phyloP scores from a whole-genome alignment of 2,888 invertebrate species.

The Ptychoptera albimana region DNA sequence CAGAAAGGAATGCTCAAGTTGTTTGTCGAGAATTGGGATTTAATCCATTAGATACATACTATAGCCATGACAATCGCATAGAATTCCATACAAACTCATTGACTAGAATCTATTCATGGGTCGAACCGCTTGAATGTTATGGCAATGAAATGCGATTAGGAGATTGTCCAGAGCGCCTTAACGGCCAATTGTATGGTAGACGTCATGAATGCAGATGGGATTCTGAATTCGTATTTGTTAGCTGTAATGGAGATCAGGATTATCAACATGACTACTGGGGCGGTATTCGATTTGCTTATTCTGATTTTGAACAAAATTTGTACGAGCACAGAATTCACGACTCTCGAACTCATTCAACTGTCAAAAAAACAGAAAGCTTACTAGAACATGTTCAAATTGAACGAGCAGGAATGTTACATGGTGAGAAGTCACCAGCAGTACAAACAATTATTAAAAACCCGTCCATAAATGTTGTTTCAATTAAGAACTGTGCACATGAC shows the following conservation, averaged over 20 bases:
- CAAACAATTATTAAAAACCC: constrained; percentile 84
- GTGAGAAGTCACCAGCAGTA: constrained; percentile 84
- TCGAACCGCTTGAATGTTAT: constrained; percentile 75
- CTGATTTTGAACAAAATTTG: constrained; percentile 74
- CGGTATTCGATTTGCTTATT: constrained; percentile 80
- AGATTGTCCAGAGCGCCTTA: constrained; percentile 74
- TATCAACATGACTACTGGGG: constrained; percentile 74
- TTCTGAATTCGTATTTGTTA: constrained; percentile 81
- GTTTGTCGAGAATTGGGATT: constrained; percentile 87
- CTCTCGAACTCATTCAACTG: constrained; percentile 56
- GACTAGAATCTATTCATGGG: constrained; percentile 84
- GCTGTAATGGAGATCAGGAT: constrained; percentile 54
- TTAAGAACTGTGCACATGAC: constrained; percentile 73
- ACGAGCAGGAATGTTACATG: constrained; percentile 91
- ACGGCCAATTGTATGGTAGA: constrained; percentile 77
- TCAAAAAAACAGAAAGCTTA: constrained; percentile 54
- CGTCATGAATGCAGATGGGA: constrained; percentile 79
- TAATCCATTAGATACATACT: constrained; percentile 76
- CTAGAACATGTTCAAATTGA: constrained; percentile 66
- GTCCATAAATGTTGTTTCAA: constrained; percentile 59
- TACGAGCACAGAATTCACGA: constrained; percentile 72
- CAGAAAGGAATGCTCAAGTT: constrained; percentile 91
- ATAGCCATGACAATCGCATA: constrained; percentile 68
- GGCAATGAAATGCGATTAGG: constrained; percentile 62
- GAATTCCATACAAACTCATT: constrained; percentile 81